Evolutionary conservation across 2,113 vertebrate species (phyloP).

Genomic region (Corythoichthys intestinalis): DNA sequence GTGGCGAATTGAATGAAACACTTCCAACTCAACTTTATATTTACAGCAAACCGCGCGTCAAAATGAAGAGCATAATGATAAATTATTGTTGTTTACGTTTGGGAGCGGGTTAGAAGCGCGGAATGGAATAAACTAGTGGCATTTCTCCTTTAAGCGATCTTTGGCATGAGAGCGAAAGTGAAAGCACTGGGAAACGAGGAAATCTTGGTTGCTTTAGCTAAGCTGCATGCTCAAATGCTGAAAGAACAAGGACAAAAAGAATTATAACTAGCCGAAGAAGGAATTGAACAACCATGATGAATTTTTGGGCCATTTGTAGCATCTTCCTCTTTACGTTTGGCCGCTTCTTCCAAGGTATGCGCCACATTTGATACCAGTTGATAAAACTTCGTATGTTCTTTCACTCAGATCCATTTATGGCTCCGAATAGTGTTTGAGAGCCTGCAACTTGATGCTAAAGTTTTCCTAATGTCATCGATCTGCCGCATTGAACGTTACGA

Average conservation of each 20-base stretch:
- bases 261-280: not conserved
- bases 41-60: not conserved
- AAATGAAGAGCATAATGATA: not conserved
- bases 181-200: not conserved
- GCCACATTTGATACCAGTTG: not conserved
- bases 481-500: not conserved
- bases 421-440: not conserved
- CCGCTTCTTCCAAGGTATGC: slow-evolving; percentile 46
- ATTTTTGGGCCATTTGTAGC: slow-evolving; percentile 40
- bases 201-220: not conserved
- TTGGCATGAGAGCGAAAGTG: not conserved
- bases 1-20: not conserved
- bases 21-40: not conserved
- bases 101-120: no score
- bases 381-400: not conserved
- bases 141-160: not conserved
- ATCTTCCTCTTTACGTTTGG: slow-evolving; percentile 32
- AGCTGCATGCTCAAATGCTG: not conserved
- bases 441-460: no score
- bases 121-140: not conserved
- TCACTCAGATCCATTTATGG: not conserved
- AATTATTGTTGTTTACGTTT: no score
- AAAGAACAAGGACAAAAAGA: not conserved
- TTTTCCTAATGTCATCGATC: not conserved
- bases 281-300: slow-evolving; percentile 21